Percentiles rank a stretch among this genome's conserved stretches.
Evolutionary conservation across 2,888 invertebrate genomes (phyloP).

Genomic region (Cantharis nigra): DNA sequence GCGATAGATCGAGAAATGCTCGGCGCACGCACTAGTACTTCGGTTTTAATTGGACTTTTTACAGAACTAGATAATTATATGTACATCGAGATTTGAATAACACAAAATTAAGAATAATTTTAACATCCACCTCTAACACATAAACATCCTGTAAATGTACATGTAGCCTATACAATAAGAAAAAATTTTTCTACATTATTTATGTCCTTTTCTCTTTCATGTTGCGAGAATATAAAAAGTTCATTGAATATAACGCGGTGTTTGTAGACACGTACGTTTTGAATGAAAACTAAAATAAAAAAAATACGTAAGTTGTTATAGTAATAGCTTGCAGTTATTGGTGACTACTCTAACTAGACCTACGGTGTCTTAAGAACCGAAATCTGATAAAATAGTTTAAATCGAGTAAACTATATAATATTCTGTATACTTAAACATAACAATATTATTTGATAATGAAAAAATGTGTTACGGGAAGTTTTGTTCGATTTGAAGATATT

Average conservation of each 20-base stretch:
- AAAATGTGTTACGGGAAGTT: too few species aligned
- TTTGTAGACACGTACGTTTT: neutral
- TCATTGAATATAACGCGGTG: neutral
- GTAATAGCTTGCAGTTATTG: too few species aligned
- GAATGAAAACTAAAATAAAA: neutral
- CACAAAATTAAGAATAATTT: neutral
- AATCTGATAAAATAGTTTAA: too few species aligned
- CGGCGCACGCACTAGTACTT: conserved; percentile 57
- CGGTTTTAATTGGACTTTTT: conserved; percentile 58
- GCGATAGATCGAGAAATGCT: conserved; percentile 57
- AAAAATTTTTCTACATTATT: neutral
- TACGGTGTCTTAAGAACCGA: too few species aligned
- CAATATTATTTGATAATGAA: too few species aligned
- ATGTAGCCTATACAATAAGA: neutral
- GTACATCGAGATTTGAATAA: neutral
- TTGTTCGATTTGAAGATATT: too few species aligned
- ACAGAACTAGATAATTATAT: conserved; percentile 33
- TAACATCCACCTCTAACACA: neutral
- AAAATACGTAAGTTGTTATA: too few species aligned
- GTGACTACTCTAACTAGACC: too few species aligned
- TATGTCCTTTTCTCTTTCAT: neutral
- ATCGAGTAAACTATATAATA: too few species aligned
- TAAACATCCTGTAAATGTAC: neutral
- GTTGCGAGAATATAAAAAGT: neutral
- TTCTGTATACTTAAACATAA: too few species aligned